phyloP scores from a whole-genome alignment of 1,140 invertebrate species.

The Callitettix versicolor region DNA sequence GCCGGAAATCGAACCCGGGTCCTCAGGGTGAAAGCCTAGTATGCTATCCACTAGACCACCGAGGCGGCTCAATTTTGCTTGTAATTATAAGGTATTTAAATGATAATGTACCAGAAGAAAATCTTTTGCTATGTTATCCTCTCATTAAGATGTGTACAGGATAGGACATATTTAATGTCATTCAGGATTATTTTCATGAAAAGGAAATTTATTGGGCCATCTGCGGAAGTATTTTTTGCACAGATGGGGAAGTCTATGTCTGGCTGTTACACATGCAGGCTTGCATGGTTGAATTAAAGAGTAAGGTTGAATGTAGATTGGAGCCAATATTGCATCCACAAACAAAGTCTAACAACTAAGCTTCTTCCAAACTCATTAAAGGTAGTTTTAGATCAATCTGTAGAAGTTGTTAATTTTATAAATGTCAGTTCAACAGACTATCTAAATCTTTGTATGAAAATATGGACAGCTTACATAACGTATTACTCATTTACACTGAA shows the following conservation, averaged over 20 bases:
- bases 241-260: too few relatives aligned
- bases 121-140: constrained; percentile 10
- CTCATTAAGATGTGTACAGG: constrained; percentile 4
- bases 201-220: constrained; percentile 3
- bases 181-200: constrained; percentile 8
- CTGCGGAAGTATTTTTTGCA: too few relatives aligned
- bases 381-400: constrained; percentile 14
- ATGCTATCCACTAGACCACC: too few relatives aligned
- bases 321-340: constrained; percentile 19
- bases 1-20: too few relatives aligned
- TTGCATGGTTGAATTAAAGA: constrained; percentile 4
- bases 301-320: constrained; percentile 7
- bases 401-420: constrained; percentile 22
- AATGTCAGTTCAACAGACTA: constrained; percentile 14
- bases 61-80: constrained; percentile 17
- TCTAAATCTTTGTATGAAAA: constrained; percentile 29
- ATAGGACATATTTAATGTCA: constrained; percentile 14
- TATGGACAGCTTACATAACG: constrained; percentile 29
- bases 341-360: constrained; percentile 16
- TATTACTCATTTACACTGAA: constrained; percentile 30
- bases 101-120: constrained; percentile 3
- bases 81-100: constrained; percentile 11
- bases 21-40: too few relatives aligned
- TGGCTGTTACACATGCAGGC: too few relatives aligned
- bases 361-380: constrained; percentile 9